Base-by-base conservation (phyloP, 1,140 invertebrate species). In the Solenopsis invicta region DNA sequence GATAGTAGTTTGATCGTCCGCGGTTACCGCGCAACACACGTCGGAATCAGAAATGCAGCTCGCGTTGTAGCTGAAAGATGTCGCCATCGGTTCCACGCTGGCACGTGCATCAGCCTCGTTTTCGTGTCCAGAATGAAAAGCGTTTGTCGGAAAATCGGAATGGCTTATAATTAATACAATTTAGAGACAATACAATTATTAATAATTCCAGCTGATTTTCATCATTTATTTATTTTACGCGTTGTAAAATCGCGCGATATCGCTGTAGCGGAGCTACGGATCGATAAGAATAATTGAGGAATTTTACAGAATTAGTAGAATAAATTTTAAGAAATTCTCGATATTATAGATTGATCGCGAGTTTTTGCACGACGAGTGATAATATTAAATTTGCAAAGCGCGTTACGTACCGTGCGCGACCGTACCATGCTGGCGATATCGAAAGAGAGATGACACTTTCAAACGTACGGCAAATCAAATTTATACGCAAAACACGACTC, bases 61-160 rank as follows among this genome's bases (percentile, higher is more conserved):
- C 45, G 34, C 9, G 18, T 24, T 8, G 10, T 16, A n/a, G 6
- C 59, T 66, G 13, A 41, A 29, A 88, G 89, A 76, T 90, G 89
- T 77, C 89, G 81, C 45, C 12, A 76, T 16, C 18, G 29, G 86
- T 74, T 29, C 34, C 76, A 12, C n/a, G 16, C n/a, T 6, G 21
- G 6, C 24, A 71, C 24, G 37, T 29, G 13, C 34, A 12, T 18
- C 16, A 29, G 13, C 48, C 12, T n/a, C 50, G 16, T 9, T 52
- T 13, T 6, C n/a, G 21, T 3, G 48, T 34, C 9, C 21, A 5
- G 45, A 67, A 80, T 69, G 16, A 18, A 8, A 59, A 13, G 21
- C 54, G 10, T 66, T 66, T 13, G 18, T 48, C 16, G 24, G 13
- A 56, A 45, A 54, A 16, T 24, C 37, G 24, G 21, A 59, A 34